Percentiles rank a stretch among this genome's conserved stretches.
Evolutionary conservation across 2,113 vertebrate species (phyloP).

Genomic region (Sigmodon hispidus): DNA sequence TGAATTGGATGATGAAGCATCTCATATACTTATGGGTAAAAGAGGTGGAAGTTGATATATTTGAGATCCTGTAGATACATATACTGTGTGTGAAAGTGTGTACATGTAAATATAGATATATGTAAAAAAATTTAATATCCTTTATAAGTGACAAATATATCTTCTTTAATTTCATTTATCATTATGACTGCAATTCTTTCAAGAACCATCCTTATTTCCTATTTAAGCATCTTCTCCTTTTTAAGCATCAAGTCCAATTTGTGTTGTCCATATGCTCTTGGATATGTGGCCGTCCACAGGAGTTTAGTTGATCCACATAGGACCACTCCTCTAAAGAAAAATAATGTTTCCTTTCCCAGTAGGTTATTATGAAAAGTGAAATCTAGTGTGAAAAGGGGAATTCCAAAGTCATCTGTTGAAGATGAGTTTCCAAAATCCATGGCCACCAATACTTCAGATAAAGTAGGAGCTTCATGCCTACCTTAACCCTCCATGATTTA

Average conservation of each 20-base stretch:
- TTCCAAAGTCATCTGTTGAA: too few relatives aligned
- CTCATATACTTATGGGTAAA: background rate
- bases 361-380: too few relatives aligned
- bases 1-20: background rate
- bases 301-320: background rate
- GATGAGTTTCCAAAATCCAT: too few relatives aligned
- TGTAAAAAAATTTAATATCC: background rate
- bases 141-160: background rate
- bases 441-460: background rate
- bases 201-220: too few relatives aligned
- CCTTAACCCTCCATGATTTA: background rate
- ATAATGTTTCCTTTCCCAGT: background rate
- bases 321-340: background rate
- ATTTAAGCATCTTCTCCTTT: background rate
- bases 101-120: background rate
- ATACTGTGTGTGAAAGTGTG: background rate
- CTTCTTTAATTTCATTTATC: background rate
- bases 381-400: too few relatives aligned
- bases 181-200: background rate
- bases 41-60: background rate
- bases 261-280: background rate
- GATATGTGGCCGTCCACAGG: background rate
- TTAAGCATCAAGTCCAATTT: background rate
- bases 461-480: background rate
- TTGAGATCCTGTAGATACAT: background rate